phyloP scores from a whole-genome alignment of 2,797 vertebrate genomes.

The Zalophus californianus region DNA sequence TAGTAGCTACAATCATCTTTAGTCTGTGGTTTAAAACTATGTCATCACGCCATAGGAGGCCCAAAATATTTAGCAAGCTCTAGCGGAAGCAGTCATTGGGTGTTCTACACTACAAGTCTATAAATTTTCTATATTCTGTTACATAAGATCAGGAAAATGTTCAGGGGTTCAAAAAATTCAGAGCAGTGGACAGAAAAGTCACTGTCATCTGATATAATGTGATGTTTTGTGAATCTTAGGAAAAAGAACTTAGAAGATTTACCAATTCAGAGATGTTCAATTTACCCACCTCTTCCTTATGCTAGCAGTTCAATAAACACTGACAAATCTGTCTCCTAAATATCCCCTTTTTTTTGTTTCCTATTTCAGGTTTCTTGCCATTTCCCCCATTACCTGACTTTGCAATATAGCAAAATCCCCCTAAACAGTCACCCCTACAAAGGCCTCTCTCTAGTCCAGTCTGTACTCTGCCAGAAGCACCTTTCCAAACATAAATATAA shows the following conservation, averaged over 20 bases:
- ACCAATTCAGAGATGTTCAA: not conserved
- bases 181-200: conserved; percentile 42
- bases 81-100: conserved; percentile 61
- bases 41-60: conserved; percentile 77
- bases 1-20: conserved; percentile 80
- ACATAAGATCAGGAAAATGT: conserved; percentile 49
- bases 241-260: not conserved
- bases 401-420: not conserved
- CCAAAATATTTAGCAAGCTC: conserved; percentile 73
- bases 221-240: not conserved
- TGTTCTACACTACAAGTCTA: conserved; percentile 57
- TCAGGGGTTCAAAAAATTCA: conserved; percentile 32
- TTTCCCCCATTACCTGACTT: not conserved
- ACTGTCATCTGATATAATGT: conserved; percentile 23
- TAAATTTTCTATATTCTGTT: conserved; percentile 32
- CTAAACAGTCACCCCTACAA: not conserved
- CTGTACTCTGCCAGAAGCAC: not conserved
- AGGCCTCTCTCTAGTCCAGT: too few relatives aligned
- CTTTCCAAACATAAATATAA: not conserved
- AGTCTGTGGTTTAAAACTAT: conserved; percentile 81
- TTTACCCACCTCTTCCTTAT: not conserved
- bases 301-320: not conserved
- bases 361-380: not conserved
- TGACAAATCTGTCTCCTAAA: not conserved
- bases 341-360: not conserved